Evolutionary conservation across 2,888 invertebrate genomes (phyloP), one percentile per base, ranked within the genome.

Genomic region (Elegia similella): DNA sequence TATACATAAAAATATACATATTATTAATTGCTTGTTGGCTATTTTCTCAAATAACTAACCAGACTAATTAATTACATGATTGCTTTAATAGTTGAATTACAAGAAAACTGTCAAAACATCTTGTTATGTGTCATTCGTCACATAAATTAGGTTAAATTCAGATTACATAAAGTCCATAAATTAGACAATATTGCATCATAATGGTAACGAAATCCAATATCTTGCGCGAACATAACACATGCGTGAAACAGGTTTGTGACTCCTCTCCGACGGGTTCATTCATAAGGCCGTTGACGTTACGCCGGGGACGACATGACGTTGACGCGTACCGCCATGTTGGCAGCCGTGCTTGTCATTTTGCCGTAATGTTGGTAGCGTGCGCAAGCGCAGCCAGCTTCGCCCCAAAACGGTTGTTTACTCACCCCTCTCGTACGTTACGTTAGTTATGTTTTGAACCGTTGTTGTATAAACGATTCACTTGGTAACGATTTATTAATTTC

Each of bases 401-500:
- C 62, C 42, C 67, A 68, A 75, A 78, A 67, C 79, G 75, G 78
- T 73, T 79, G 76, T 76, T 75, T 78, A 79, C 48, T 38, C 46
- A 29, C 17, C 44, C 44, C 32, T 10, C 72, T 75, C 76, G 73
- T 79, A 83, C 87, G 85, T 86, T 86, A 83, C 69, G 75, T 80
- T 86, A 86, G 82, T 83, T 83, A 77, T 84, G 80, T 83, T 85
- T 84, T 85, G 77, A 84, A 82, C 77, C 50, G 50, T 50, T 61
- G 76, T 80, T 78, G 69, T 68, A 68, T 67, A 59, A 58, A 60
- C 67, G 57, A 68, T 66, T 57, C 62, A 60, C 58, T 55, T 66
- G 68, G 63, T 60, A 72, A 66, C 63, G 63, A 62, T 68, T 64
- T 59, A 60, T 68, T 70, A 65, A 57, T 42, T 60, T 75, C 78